Conservation (phyloP, 1,140 invertebrate species). For the Leptoteleia sp. region DNA sequence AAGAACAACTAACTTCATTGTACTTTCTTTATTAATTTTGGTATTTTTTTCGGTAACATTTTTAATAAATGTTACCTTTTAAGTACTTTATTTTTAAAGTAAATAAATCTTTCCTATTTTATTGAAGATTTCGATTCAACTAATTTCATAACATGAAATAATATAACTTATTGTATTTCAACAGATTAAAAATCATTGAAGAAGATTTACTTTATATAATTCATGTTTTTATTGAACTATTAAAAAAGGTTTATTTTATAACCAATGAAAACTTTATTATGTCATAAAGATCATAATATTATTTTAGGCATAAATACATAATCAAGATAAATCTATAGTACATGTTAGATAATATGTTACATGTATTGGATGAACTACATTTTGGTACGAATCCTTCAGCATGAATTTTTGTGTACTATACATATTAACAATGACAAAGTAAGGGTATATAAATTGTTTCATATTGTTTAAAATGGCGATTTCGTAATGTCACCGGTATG, state of each 20-base stretch:
- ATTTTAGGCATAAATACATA: slow-evolving; percentile 60
- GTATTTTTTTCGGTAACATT: too few relatives aligned
- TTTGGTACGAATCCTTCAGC: slow-evolving; percentile 59
- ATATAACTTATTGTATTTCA: too few relatives aligned
- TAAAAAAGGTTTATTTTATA: slow-evolving; percentile 50
- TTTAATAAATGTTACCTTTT: too few relatives aligned
- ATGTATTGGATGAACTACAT: slow-evolving; percentile 62
- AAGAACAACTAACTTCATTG: too few relatives aligned
- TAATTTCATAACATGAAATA: too few relatives aligned
- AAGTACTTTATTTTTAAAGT: too few relatives aligned
- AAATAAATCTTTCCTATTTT: too few relatives aligned
- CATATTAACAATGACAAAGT: slow-evolving; percentile 53
- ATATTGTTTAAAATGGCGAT: slow-evolving; percentile 12
- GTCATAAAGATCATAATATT: slow-evolving; percentile 59
- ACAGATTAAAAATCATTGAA: not conserved
- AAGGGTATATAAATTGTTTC: slow-evolving; percentile 19
- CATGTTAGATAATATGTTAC: slow-evolving; percentile 54
- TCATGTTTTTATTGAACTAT: slow-evolving; percentile 35
- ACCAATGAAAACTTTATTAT: slow-evolving; percentile 56
- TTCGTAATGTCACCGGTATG: too few relatives aligned
- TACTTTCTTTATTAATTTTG: too few relatives aligned
- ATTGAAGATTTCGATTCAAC: too few relatives aligned
- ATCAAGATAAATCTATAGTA: slow-evolving; percentile 57
- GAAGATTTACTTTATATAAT: slow-evolving; percentile 2
- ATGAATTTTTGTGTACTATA: slow-evolving; percentile 36